Base-by-base conservation (phyloP, 37 sponge, comb jelly and placozoan genomes). In the Aplysina aerophoba region DNA sequence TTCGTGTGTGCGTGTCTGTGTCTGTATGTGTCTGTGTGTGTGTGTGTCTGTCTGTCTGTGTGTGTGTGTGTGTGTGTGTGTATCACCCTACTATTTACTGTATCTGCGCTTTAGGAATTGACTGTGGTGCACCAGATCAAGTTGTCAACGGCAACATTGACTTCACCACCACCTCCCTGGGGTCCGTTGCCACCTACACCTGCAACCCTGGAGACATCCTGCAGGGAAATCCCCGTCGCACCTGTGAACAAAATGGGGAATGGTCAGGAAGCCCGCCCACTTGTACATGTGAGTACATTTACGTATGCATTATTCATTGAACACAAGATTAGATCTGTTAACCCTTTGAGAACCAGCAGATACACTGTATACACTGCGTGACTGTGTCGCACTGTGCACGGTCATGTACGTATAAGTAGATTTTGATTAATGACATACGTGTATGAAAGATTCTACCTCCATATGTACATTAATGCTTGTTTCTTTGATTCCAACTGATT, bases 231-330 rank as follows among this genome's bases (percentile, higher is more conserved):
- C 14, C 66, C 20, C 37, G 40, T 36, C 78, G 94, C 1, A 85
- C 55, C 36, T 93, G 94, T 53, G 83, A 87, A 25, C 72, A 65
- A 19, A 66, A 88, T 79, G 86, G 94, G 1, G 59, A 25, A 5
- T 93, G 94, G 94, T 73, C 80, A 34, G 91, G 90, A 22, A 28
- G 58, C n/a, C n/a, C 54, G 15, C 91, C 94, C 5, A 55, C 50
- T 44, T 44, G 50, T 44, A 44, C 50, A 44, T 11, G 8, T 44
- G 3, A 11, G 50, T 44, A 44, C 50, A 44, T 8, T 44, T 44
- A 11, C n/a, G n/a, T n/a, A n/a, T n/a, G n/a, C n/a, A n/a, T n/a
- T n/a, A n/a, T n/a, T n/a, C n/a, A n/a, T n/a, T n/a, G n/a, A n/a
- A n/a, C n/a, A n/a, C n/a, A n/a, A n/a, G n/a, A n/a, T n/a, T n/a